Conservation (phyloP, 2,888 invertebrate genomes). For the Tricholauxania praeusta region DNA sequence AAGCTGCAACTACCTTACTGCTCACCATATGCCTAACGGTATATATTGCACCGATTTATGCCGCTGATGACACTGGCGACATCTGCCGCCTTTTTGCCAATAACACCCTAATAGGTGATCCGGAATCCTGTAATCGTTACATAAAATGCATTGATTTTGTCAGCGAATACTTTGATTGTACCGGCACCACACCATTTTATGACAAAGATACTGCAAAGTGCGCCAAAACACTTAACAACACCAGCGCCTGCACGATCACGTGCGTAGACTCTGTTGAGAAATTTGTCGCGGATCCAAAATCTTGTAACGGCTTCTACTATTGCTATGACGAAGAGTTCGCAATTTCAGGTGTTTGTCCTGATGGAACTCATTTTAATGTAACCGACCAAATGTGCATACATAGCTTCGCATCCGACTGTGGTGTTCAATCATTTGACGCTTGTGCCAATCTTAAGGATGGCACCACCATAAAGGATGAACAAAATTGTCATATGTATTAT, state of each 20-base stretch:
- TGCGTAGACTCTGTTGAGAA: slow-evolving; percentile 46
- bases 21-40: too few relatives aligned
- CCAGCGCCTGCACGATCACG: slow-evolving; percentile 47
- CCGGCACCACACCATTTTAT: slow-evolving; percentile 44
- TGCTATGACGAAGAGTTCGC: slow-evolving; percentile 46
- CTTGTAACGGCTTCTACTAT: slow-evolving; percentile 57
- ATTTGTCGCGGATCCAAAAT: slow-evolving; percentile 52
- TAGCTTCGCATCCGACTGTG: slow-evolving; percentile 49
- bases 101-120: slow-evolving; percentile 56
- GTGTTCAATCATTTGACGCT: slow-evolving; percentile 42
- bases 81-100: slow-evolving; percentile 56
- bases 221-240: slow-evolving; percentile 40
- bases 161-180: slow-evolving; percentile 48
- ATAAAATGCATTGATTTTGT: slow-evolving; percentile 53
- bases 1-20: too few relatives aligned
- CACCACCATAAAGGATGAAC: slow-evolving; percentile 49
- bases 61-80: slow-evolving; percentile 40
- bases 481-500: slow-evolving; percentile 52
- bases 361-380: slow-evolving; percentile 49
- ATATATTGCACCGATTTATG: not conserved
- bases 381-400: slow-evolving; percentile 48
- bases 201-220: slow-evolving; percentile 43
- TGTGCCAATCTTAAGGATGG: slow-evolving; percentile 52
- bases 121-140: slow-evolving; percentile 56
- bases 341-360: slow-evolving; percentile 46